phyloP scores from a whole-genome alignment of 2,797 vertebrate species.

The Hapalemur alaotrensis region DNA sequence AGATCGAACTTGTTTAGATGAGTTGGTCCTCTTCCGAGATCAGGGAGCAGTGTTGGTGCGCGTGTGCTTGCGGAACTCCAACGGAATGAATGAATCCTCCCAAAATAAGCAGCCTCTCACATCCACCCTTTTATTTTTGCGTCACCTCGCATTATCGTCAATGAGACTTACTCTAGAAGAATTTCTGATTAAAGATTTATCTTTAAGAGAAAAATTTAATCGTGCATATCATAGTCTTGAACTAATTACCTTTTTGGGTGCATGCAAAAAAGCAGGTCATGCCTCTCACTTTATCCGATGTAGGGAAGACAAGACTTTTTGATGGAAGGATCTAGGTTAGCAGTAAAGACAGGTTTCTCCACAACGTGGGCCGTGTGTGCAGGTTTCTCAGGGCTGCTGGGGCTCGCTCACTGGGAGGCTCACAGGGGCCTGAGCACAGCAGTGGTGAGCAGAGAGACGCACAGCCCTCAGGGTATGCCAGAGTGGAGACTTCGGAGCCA shows the following conservation, averaged over 20 bases:
- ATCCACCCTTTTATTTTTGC: neutral
- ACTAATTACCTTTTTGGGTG: conserved; percentile 31
- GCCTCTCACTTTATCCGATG: neutral
- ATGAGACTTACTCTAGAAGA: neutral
- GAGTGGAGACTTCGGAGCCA: neutral
- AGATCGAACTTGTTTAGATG: neutral
- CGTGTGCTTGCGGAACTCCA: neutral
- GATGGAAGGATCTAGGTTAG: conserved; percentile 38
- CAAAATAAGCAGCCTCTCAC: neutral
- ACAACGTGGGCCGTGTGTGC: neutral
- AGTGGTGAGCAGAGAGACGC: neutral
- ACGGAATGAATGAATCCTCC: neutral
- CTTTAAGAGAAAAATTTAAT: conserved; percentile 27
- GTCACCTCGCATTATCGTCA: neutral
- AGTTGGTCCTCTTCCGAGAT: neutral
- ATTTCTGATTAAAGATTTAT: conserved; percentile 19
- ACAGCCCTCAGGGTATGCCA: neutral
- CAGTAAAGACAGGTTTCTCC: neutral
- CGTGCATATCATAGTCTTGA: conserved; percentile 7
- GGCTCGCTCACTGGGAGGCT: neutral
- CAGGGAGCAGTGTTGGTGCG: neutral
- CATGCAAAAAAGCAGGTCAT: conserved; percentile 13
- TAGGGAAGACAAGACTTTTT: conserved; percentile 26
- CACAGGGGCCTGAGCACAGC: neutral
- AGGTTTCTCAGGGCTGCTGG: neutral